phyloP scores from a whole-genome alignment of 2,797 vertebrate genomes.

The Eulemur albifrons region DNA sequence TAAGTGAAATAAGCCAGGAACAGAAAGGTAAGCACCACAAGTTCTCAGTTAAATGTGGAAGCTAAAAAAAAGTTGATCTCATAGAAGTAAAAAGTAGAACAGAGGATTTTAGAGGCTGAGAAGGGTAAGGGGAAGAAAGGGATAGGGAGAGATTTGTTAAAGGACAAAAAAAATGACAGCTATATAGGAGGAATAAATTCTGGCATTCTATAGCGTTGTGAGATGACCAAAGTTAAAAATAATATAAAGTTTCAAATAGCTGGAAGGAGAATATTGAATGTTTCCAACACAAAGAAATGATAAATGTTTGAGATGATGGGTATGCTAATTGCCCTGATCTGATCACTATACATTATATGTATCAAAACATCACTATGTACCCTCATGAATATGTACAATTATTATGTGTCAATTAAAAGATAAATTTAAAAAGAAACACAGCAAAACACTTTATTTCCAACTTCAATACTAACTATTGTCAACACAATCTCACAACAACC shows the following conservation, averaged over 20 bases:
- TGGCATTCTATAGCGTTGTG: neutral
- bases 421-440: neutral
- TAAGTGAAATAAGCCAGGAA: neutral
- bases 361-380: neutral
- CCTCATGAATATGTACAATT: neutral
- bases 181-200: neutral
- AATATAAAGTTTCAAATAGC: neutral
- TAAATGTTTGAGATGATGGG: neutral
- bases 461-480: neutral
- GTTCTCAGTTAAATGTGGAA: neutral
- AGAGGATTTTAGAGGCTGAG: neutral
- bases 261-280: neutral
- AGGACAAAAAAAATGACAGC: neutral
- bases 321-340: neutral
- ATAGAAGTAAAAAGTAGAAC: neutral
- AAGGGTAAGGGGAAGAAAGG: neutral
- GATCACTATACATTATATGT: neutral
- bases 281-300: neutral
- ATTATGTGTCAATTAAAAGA: neutral
- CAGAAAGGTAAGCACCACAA: neutral
- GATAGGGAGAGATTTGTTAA: neutral
- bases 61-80: neutral
- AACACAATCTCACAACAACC: neutral
- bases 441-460: neutral
- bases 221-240: neutral